phyloP scores from a whole-genome alignment of 2,888 invertebrate genomes.

The Melinaea menophilus region DNA sequence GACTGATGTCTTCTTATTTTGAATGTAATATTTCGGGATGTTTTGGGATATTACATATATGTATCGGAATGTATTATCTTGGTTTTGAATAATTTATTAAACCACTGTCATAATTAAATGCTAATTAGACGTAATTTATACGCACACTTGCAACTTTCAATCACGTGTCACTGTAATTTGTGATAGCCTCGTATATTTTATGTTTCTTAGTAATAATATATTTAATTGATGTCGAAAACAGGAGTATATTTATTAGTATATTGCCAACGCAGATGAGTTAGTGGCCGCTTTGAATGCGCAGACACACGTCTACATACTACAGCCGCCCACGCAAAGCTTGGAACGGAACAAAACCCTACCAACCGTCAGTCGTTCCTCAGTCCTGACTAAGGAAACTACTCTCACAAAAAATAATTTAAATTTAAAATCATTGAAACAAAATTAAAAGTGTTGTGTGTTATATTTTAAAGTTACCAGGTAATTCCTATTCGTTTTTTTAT shows the following conservation, averaged over 20 bases:
- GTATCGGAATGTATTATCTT: no score
- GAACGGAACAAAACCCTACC: constrained; percentile 58
- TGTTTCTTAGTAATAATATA: constrained; percentile 14
- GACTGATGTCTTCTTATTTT: not conserved
- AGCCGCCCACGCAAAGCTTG: constrained; percentile 64
- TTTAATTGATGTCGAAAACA: constrained; percentile 28
- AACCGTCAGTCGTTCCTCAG: constrained; percentile 62
- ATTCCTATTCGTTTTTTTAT: not conserved
- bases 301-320: constrained; percentile 44
- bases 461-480: constrained; percentile 15
- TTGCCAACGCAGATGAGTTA: constrained; percentile 64
- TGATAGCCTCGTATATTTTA: constrained; percentile 2
- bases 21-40: not conserved
- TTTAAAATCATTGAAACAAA: not conserved
- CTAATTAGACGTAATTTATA: not conserved
- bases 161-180: not conserved
- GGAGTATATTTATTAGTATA: constrained; percentile 35
- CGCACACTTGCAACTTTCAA: not conserved
- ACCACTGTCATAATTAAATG: no score
- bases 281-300: constrained; percentile 54
- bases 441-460: constrained; percentile 16
- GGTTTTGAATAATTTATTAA: no score
- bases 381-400: constrained; percentile 59
- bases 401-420: constrained; percentile 22
- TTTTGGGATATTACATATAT: no score